Evolutionary conservation across 2,113 vertebrate species (phyloP).

Genomic region (Lathamus discolor): DNA sequence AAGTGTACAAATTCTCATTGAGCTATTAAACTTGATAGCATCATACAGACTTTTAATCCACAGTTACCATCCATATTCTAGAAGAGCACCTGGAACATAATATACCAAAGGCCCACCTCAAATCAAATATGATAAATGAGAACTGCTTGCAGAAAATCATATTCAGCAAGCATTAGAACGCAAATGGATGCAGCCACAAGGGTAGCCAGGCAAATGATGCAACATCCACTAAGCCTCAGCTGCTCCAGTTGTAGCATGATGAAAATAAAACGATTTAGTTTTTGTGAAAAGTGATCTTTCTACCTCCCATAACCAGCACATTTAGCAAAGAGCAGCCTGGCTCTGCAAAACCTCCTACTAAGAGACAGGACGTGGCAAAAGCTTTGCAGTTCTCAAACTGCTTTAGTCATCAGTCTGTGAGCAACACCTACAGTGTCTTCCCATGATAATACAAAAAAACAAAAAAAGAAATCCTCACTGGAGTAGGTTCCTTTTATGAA

Average conservation of each 20-base stretch:
- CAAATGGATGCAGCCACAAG: background rate
- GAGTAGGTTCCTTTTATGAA: background rate
- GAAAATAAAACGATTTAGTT: background rate
- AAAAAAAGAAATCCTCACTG: background rate
- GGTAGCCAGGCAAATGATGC: background rate
- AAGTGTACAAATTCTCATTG: constrained; percentile 65
- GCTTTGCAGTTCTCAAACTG: background rate
- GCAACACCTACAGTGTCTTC: background rate
- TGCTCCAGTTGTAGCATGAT: background rate
- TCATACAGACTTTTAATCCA: constrained; percentile 52
- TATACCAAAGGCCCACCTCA: constrained; percentile 44
- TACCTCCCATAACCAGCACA: background rate
- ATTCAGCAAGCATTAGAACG: background rate
- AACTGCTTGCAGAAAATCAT: constrained; percentile 9
- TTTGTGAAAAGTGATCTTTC: background rate
- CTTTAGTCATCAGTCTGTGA: background rate
- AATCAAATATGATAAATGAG: constrained; percentile 22
- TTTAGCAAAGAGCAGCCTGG: background rate
- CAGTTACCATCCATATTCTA: constrained; percentile 55
- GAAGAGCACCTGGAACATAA: constrained; percentile 53
- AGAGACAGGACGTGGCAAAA: background rate
- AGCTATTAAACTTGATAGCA: constrained; percentile 63
- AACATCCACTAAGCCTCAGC: background rate
- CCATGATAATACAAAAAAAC: background rate
- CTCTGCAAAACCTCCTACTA: background rate